Evolutionary conservation across 2,797 vertebrate species (phyloP).

Genomic region (Okamejei kenojei): DNA sequence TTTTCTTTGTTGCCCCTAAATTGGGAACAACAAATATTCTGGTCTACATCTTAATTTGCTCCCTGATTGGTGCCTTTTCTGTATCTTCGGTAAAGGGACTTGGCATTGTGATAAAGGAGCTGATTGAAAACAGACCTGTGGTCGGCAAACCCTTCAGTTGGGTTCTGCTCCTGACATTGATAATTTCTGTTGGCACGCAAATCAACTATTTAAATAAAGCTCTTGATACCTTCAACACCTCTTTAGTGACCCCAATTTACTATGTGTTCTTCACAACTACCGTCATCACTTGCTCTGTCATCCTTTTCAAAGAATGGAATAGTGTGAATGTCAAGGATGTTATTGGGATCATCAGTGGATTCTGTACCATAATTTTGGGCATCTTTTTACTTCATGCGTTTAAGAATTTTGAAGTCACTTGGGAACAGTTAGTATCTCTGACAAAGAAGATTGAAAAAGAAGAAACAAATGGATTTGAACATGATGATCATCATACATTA

Average conservation of each 20-base stretch:
- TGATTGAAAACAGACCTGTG: conserved; percentile 53
- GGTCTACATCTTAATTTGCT: conserved; percentile 66
- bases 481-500: conserved; percentile 53
- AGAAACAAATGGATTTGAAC: conserved; percentile 30
- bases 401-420: conserved; percentile 57
- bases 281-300: conserved; percentile 59
- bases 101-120: conserved; percentile 62
- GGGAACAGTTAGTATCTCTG: conserved; percentile 55
- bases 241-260: conserved; percentile 67
- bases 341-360: conserved; percentile 62
- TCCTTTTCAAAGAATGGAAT: conserved; percentile 69
- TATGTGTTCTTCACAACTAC: conserved; percentile 64
- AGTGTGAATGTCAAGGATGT: conserved; percentile 56
- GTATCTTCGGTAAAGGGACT: conserved; percentile 68
- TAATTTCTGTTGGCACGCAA: conserved; percentile 59
- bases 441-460: conserved; percentile 46
- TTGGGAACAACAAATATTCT: conserved; percentile 62
- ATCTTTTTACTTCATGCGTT: conserved; percentile 66
- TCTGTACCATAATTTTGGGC: conserved; percentile 62
- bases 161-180: conserved; percentile 51
- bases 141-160: conserved; percentile 57
- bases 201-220: conserved; percentile 72
- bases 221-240: conserved; percentile 61
- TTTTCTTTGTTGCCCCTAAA: conserved; percentile 57
- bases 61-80: conserved; percentile 65